Conservation (phyloP, 1,140 invertebrate species). For the Bombus ignitus region DNA sequence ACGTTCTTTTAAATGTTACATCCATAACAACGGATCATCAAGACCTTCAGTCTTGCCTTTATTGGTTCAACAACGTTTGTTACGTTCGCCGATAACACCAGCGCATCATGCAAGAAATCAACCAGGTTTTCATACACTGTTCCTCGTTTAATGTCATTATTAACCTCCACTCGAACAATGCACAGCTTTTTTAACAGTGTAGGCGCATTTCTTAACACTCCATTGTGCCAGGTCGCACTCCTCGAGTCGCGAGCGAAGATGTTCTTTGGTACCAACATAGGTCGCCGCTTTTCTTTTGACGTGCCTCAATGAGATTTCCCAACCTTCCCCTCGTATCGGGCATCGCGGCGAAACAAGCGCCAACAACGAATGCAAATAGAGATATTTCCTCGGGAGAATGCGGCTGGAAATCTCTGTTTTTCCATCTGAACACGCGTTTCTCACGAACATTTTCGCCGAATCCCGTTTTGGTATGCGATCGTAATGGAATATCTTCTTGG, state of each 20-base stretch:
- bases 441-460: neutral
- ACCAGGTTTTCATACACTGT: conserved; percentile 8
- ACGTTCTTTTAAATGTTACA: neutral
- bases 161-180: conserved; percentile 39
- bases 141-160: conserved; percentile 43
- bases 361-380: conserved; percentile 26
- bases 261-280: neutral
- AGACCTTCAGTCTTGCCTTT: neutral
- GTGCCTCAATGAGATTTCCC: conserved; percentile 29
- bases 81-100: neutral
- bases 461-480: neutral
- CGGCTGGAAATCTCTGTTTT: conserved; percentile 7
- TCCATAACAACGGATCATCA: neutral
- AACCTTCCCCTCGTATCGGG: conserved; percentile 1
- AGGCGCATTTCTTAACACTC: conserved; percentile 44
- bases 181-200: neutral
- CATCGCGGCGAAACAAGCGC: neutral
- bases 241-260: neutral
- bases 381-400: neutral
- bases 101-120: neutral
- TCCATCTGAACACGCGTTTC: conserved; percentile 4
- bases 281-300: conserved; percentile 18
- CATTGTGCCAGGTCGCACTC: conserved; percentile 26
- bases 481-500: neutral
- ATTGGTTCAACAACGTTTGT: too few species aligned